Evolutionary conservation across 2,113 vertebrate genomes (phyloP).

Genomic region (Archilochus colubris): DNA sequence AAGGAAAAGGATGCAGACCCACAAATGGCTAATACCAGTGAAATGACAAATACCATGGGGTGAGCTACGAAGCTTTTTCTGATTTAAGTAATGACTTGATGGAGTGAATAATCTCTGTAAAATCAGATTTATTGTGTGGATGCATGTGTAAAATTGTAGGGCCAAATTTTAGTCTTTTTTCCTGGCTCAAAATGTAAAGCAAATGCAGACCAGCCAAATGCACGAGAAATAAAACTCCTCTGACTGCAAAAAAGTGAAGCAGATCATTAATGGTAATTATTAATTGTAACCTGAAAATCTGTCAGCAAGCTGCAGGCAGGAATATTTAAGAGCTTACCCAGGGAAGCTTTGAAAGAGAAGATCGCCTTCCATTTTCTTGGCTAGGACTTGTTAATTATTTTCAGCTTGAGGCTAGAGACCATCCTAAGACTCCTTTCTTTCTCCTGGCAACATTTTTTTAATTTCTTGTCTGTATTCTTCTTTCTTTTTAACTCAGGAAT

Average conservation of each 20-base stretch:
- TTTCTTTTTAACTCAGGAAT: conserved; percentile 28
- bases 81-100: not conserved
- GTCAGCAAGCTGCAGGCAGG: not conserved
- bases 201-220: not conserved
- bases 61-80: not conserved
- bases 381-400: conserved; percentile 35
- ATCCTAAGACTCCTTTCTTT: not conserved
- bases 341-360: not conserved
- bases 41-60: rapidly evolving
- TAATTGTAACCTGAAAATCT: not conserved
- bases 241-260: not conserved
- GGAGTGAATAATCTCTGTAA: not conserved
- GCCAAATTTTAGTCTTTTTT: not conserved
- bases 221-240: not conserved
- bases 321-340: not conserved
- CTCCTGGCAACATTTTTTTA: not conserved
- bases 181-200: not conserved
- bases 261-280: not conserved
- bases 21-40: not conserved
- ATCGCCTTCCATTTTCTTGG: not conserved
- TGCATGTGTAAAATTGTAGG: not conserved
- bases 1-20: not conserved
- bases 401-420: conserved; percentile 11
- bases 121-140: not conserved
- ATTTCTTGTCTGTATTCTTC: not conserved